phyloP scores from a whole-genome alignment of 1,140 invertebrate species.

The Euschistus heros region DNA sequence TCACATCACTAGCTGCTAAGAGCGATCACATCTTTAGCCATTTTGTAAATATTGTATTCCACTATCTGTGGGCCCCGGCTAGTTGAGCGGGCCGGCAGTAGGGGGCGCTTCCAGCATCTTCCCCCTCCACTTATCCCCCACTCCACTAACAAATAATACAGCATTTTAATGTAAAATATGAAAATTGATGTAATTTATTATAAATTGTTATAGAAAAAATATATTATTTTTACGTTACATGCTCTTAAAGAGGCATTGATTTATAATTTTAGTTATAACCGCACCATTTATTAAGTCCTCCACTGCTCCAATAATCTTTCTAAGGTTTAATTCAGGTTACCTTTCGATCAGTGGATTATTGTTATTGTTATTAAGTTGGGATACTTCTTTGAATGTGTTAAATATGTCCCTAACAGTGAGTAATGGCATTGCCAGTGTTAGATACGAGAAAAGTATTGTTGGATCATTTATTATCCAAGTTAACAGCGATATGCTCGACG shows the following conservation, averaged over 20 bases:
- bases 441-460: conserved; percentile 26
- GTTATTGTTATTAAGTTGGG: neutral
- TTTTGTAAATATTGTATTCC: conserved; percentile 28
- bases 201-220: too few relatives aligned
- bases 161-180: too few relatives aligned
- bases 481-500: conserved; percentile 5
- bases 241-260: too few relatives aligned
- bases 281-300: too few relatives aligned
- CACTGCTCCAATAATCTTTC: too few relatives aligned
- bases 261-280: too few relatives aligned
- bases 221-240: too few relatives aligned
- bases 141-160: too few relatives aligned
- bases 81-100: neutral
- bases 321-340: too few relatives aligned
- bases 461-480: conserved; percentile 25
- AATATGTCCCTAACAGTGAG: neutral
- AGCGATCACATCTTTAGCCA: conserved; percentile 28
- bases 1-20: conserved; percentile 25
- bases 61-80: conserved; percentile 2
- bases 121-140: neutral
- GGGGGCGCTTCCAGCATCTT: neutral
- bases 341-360: too few relatives aligned
- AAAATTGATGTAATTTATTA: too few relatives aligned
- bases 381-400: neutral
- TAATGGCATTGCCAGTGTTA: conserved; percentile 20